phyloP scores from a whole-genome alignment of 2,888 invertebrate species.

The Diadromus collaris region DNA sequence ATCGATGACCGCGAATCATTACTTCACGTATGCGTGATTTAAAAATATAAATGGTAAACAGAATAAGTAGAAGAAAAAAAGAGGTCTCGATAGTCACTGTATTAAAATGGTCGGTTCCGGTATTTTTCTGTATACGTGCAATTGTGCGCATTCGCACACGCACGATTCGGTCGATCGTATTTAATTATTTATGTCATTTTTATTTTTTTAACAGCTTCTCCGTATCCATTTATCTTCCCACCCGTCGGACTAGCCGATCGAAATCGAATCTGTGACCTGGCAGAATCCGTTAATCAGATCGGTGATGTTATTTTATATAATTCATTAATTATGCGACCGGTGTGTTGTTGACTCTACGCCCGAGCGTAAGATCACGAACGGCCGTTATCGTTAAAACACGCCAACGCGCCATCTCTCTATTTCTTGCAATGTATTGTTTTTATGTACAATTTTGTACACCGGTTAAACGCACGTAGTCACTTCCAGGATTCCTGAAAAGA shows the following conservation, averaged over 20 bases:
- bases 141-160: conserved; percentile 1
- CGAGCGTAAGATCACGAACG: conserved; percentile 27
- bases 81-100: conserved; percentile 66
- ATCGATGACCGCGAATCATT: conserved; percentile 68
- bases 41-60: conserved; percentile 45
- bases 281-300: conserved; percentile 57
- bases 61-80: conserved; percentile 39
- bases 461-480: conserved; percentile 68
- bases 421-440: conserved; percentile 31
- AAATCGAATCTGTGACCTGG: conserved; percentile 53
- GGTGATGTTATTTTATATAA: conserved; percentile 30
- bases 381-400: conserved; percentile 36
- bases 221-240: not conserved
- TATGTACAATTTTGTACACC: conserved; percentile 76
- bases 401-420: conserved; percentile 19
- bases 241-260: conserved; percentile 52
- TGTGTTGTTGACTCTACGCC: conserved; percentile 31
- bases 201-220: conserved; percentile 7
- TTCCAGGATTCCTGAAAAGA: conserved; percentile 71
- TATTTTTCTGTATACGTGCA: conserved; percentile 22
- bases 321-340: conserved; percentile 38
- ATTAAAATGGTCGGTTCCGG: conserved; percentile 68
- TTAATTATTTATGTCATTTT: conserved; percentile 19
- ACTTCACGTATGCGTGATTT: conserved; percentile 67
- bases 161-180: conserved; percentile 17